Conservation (phyloP, 2,113 vertebrate genomes). For the Callopanchax toddi region DNA sequence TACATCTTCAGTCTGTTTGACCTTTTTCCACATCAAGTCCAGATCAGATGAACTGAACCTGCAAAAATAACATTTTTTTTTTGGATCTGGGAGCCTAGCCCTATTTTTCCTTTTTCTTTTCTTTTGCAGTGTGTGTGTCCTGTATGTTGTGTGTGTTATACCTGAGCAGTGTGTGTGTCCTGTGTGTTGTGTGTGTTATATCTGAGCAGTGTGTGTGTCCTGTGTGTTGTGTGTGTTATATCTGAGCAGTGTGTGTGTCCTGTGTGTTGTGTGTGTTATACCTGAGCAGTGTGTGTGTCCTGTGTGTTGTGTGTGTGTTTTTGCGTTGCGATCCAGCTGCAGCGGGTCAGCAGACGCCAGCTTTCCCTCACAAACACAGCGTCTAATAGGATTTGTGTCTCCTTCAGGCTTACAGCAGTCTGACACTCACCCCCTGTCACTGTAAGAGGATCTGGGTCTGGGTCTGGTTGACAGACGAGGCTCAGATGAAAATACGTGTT, state of each 20-base stretch:
- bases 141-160: background rate
- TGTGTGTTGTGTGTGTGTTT: background rate
- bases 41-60: too few relatives aligned
- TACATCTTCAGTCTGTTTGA: constrained; percentile 1
- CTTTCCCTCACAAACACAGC: background rate
- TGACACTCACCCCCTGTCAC: constrained; percentile 26
- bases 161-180: too few relatives aligned
- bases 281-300: background rate
- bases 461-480: constrained; percentile 2
- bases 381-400: constrained; percentile 43
- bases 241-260: background rate
- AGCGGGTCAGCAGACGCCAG: constrained; percentile 22
- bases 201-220: too few relatives aligned
- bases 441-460: constrained; percentile 38
- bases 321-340: constrained; percentile 4
- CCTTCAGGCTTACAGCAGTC: constrained; percentile 24
- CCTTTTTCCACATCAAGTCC: too few relatives aligned
- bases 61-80: too few relatives aligned
- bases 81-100: too few relatives aligned
- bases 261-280: background rate
- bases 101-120: too few relatives aligned
- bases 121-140: background rate
- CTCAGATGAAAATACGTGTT: constrained; percentile 21
- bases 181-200: too few relatives aligned
- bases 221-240: too few relatives aligned